Percentiles rank a stretch among this genome's conserved stretches.
phyloP scores from a whole-genome alignment of 2,888 invertebrate genomes.

The Ormyrus rosae region DNA sequence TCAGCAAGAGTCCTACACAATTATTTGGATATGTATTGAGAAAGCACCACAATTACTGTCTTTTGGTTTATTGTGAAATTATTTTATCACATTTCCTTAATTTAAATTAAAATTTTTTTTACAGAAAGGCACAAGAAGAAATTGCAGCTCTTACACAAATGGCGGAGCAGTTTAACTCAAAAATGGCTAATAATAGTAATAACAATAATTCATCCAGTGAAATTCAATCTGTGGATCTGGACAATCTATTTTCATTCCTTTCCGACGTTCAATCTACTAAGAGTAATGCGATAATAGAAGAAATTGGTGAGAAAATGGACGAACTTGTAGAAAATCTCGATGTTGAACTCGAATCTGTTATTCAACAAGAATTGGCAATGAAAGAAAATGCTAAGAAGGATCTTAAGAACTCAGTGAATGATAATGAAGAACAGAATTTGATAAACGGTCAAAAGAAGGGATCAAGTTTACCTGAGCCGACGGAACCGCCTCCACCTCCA shows the following conservation, averaged over 20 bases:
- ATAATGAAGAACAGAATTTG: slow-evolving; percentile 58
- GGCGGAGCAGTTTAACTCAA: slow-evolving; percentile 84
- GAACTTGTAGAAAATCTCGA: slow-evolving; percentile 88
- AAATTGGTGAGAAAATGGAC: slow-evolving; percentile 91
- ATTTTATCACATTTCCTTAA: not conserved
- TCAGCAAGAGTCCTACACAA: slow-evolving; percentile 27
- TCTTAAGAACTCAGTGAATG: slow-evolving; percentile 38
- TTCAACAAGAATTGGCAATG: slow-evolving; percentile 78
- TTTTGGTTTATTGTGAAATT: slow-evolving; percentile 14
- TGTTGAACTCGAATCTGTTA: slow-evolving; percentile 84
- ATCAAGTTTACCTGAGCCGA: slow-evolving; percentile 86
- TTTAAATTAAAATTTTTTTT: slow-evolving; percentile 63
- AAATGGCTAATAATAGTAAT: slow-evolving; percentile 74
- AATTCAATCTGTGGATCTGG: slow-evolving; percentile 88
- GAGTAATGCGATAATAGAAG: slow-evolving; percentile 84
- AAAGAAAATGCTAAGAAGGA: slow-evolving; percentile 52
- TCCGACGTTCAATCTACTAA: slow-evolving; percentile 84
- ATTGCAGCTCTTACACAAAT: slow-evolving; percentile 84
- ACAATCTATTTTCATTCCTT: slow-evolving; percentile 92
- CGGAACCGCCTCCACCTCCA: slow-evolving; percentile 83
- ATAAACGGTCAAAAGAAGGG: slow-evolving; percentile 75
- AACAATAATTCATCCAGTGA: slow-evolving; percentile 65
- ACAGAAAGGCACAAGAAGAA: slow-evolving; percentile 82
- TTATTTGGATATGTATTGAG: slow-evolving; percentile 33
- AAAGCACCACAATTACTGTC: slow-evolving; percentile 26